Base-by-base conservation (phyloP, 2,888 invertebrate species). In the Monochamus alternatus region DNA sequence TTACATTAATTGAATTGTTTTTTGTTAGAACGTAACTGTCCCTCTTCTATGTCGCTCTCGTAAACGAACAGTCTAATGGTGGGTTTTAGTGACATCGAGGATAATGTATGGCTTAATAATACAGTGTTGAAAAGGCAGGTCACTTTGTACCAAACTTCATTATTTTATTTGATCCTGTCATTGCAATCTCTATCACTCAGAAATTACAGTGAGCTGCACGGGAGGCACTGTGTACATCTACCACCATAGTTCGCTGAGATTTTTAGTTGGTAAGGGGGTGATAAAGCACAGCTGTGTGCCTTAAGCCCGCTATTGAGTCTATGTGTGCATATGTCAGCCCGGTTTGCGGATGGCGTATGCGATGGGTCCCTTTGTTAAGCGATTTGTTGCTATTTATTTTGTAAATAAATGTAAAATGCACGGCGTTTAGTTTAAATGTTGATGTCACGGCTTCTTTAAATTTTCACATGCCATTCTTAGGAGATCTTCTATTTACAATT, bases 81-180 rank as follows among this genome's bases (percentile, higher is more conserved):
- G 79, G 85, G 86, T 86, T 86, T 84, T 84, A 84, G 85, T 88
- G 87, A 88, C 88, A 86, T 86, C 84, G 76, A 81, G 87, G 87
- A 88, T 89, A 88, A 89, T 88, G 88, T 87, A 88, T 86, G 87
- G 88, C 88, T 88, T 88, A 89, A 89, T 89, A 89, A 89, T 89
- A 84, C 87, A 87, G 87, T 88, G 89, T 88, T 89, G 88, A 89
- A 89, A 89, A 89, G 89, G 89, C 89, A 89, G 89, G 88, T 89
- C 89, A 89, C 87, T 88, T 88, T 88, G 87, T 88, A 88, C 88
- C 86, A 86, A 87, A 88, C 86, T 89, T 87, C 88, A 89, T 89
- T 88, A 89, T 89, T 87, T 85, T 87, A 88, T 88, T 87, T 87
- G 86, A 85, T 87, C 87, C 87, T 85, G 87, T 87, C 87, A 86